Base-by-base conservation (phyloP, 2,113 vertebrate genomes). In the Promerops cafer region DNA sequence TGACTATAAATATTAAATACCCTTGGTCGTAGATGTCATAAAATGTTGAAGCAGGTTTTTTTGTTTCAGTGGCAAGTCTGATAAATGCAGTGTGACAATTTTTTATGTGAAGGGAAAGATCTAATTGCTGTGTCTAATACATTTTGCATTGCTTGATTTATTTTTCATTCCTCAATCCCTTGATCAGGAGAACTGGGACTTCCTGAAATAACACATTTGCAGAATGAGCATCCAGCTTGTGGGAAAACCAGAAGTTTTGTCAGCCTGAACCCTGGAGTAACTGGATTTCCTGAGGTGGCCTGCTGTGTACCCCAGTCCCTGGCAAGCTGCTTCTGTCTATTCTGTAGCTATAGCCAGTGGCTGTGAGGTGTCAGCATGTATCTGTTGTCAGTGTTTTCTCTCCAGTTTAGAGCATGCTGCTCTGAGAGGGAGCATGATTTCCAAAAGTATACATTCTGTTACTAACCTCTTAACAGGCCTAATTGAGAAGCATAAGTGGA, bases 91-190 rank as follows among this genome's bases (percentile, higher is more conserved):
- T 40, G 69, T 89, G 89, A 81, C 86, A 3, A 15, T 84, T 88
- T 91, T 83, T 77, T 44, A 70, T 86, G 76, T 75, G 76, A 60
- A 72, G 72, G 94, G 65, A 65, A 81, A 57, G 65, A 79, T 88
- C 56, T 88, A 90, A 94, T 95, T 96, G 86, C 85, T 92, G 40
- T 87, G 56, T 59, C 83, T 93, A 94, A 83, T 92, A 78, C 49
- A 95, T 96, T 94, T 94, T 92, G 49, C 69, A 82, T 85, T 88
- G 83, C 88, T 83, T 94, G 69, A 94, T 96, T 76, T 94, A 83
- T 90, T 96, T 97, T 95, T 96, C 61, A 87, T 94, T 92, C 42
- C 45, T 90, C 44, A 49, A 40, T 31, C 63, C 52, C 90, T 94
- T 89, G 80, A 90, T 93, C 68, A 44, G 80, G 52, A 83, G 76